Evolutionary conservation across 2,888 invertebrate genomes (phyloP).

Genomic region (Mylabris sibirica): DNA sequence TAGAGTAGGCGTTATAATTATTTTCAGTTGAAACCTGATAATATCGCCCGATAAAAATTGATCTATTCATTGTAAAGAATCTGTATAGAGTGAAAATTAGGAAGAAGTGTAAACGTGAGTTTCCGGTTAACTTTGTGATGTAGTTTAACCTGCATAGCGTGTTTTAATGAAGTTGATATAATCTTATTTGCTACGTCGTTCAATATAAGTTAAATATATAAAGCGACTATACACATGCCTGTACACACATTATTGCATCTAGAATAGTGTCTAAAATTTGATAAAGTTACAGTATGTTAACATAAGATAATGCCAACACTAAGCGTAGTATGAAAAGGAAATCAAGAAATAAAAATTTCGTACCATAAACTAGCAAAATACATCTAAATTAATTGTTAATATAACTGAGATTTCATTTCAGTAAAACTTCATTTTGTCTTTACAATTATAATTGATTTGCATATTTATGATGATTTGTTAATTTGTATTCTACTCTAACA

Average conservation of each 20-base stretch:
- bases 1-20: not conserved
- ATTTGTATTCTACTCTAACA: not conserved
- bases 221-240: conserved; percentile 2
- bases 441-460: not conserved
- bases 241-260: conserved; percentile 1
- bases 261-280: conserved; percentile 19
- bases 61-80: not conserved
- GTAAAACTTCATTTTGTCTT: not conserved
- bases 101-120: conserved; percentile 1
- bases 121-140: conserved; percentile 4
- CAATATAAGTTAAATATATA: conserved; percentile 6
- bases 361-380: not conserved
- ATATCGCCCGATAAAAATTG: conserved; percentile 5
- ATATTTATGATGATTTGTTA: not conserved
- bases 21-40: not conserved
- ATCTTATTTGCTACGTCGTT: conserved; percentile 7
- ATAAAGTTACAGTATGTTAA: not conserved
- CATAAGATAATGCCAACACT: not conserved
- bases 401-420: not conserved
- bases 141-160: not conserved
- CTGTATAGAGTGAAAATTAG: conserved; percentile 6
- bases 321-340: not conserved
- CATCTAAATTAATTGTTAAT: not conserved
- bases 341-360: not conserved
- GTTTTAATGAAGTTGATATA: conserved; percentile 12